Evolutionary conservation across 2,888 invertebrate species (phyloP), one percentile per base, ranked within the genome.

Genomic region (Ichneumon xanthorius): DNA sequence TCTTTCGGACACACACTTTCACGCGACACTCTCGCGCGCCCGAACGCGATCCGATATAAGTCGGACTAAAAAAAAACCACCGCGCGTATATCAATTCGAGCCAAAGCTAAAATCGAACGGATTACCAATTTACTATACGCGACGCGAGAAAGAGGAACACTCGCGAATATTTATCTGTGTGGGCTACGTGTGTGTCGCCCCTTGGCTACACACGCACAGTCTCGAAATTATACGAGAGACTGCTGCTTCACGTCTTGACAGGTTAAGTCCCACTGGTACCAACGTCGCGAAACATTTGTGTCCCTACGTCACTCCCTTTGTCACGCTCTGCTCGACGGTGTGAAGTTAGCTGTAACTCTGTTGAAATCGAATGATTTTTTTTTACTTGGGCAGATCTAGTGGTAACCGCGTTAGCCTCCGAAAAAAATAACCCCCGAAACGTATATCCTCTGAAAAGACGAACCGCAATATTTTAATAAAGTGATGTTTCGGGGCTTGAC

Each of bases 251-350:
- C 84, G 77, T 84, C 79, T 88, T 90, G 91, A 91, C 89, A 92
- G 91, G 92, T 92, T 92, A 91, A 89, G 88, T 87, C 68, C 67
- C 85, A 88, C 85, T 77, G 84, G 50, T 87, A 70, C 91, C 91
- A 91, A 90, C 87, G 3, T 65, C 33, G 14, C 53, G 53, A 11
- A 58, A 11, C 19, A 14, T 58, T 26, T 11, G 26, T 58, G 26
- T 58, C 58, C 26, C 58, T 26, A 58, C 58, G 58, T 22, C 22
- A 22, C 26, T 58, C 45, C 45, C 58, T 58, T 58, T 58, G 26
- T 58, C 58, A 26, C 26, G 58, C 22, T 26, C 22, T 26, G 14
- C 26, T 14, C 26, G 11, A 26, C 58, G 58, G 11, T 6, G 14
- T 26, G 45, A 68, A 68, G 68, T 68, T 68, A 45, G 45, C 26